A percentile compares a stretch with the other conserved stretches of the same genome.
Conservation (phyloP, 1,140 invertebrate genomes). For the honey bee (Apis mellifera) region DNA sequence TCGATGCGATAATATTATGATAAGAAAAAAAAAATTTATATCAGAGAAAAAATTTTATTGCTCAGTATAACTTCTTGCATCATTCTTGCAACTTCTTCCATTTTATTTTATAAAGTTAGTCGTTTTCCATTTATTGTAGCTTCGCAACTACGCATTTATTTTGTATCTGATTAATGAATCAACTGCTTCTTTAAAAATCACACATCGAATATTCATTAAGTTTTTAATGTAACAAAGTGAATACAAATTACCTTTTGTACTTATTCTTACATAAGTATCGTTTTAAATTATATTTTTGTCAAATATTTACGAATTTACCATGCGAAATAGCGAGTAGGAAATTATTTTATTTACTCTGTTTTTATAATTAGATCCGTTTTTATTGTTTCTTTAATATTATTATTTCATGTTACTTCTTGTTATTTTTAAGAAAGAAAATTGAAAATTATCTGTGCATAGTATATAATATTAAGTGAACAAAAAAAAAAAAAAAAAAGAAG, state of each 20-base stretch:
- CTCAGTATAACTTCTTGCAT: slow-evolving; percentile 1
- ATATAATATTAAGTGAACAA: neutral
- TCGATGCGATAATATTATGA: neutral
- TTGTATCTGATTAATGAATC: neutral
- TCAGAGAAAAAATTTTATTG: neutral
- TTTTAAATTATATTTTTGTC: neutral
- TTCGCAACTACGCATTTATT: too few relatives aligned
- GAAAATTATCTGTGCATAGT: slow-evolving; percentile 18
- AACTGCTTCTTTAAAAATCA: neutral
- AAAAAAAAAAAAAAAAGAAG: neutral
- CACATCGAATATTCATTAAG: too few relatives aligned
- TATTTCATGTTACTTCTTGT: neutral
- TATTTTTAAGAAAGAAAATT: neutral
- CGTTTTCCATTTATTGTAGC: neutral
- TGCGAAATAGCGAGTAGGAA: neutral
- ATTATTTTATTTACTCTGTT: neutral
- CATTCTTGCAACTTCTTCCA: slow-evolving; percentile 1
- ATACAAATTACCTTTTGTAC: slow-evolving; percentile 6
- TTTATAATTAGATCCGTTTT: neutral
- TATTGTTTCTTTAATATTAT: neutral
- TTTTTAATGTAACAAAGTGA: neutral
- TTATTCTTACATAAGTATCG: slow-evolving; percentile 4
- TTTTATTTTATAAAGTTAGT: neutral
- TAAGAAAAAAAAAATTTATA: neutral
- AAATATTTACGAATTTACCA: neutral